These are phyloP conservation scores for Acromyrmex echinatior DNA, from an alignment of 1,140 invertebrate genomes.

Conservation along the genomic window DNA sequence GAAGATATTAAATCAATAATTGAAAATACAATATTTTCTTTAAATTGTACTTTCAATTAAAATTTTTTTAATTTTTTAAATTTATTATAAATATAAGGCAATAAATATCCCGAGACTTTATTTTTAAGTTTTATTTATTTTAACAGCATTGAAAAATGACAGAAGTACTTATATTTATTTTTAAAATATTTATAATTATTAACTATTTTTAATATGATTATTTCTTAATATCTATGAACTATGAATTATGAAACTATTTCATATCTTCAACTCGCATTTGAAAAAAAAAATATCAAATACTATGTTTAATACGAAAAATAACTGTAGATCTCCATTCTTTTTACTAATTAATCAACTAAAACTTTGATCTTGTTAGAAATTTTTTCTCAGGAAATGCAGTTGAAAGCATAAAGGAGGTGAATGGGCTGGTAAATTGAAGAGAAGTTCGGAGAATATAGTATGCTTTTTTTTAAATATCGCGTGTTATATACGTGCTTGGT, in stretches of 20 bases:
- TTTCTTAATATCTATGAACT: not conserved
- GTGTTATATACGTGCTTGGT: slow-evolving; percentile 22
- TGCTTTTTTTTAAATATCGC: slow-evolving; percentile 48
- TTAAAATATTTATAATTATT: slow-evolving; percentile 2
- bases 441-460: not conserved
- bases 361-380: slow-evolving; percentile 22
- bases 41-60: slow-evolving; percentile 4
- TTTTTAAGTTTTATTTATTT: not conserved
- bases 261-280: not conserved
- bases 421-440: slow-evolving; percentile 51
- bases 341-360: slow-evolving; percentile 1
- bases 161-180: not conserved
- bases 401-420: slow-evolving; percentile 25
- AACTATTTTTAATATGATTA: not conserved
- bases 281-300: not conserved
- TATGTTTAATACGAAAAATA: not conserved
- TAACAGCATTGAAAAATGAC: not conserved
- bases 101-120: not conserved
- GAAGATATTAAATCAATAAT: not conserved
- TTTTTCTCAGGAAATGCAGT: slow-evolving; percentile 29
- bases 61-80: not conserved
- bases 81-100: not conserved
- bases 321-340: not conserved
- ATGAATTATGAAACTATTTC: not conserved
- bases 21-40: not conserved